Evolutionary conservation across 2,888 invertebrate genomes (phyloP), one percentile per base, ranked within the genome.

Genomic region (Gastrophysa polygoni): DNA sequence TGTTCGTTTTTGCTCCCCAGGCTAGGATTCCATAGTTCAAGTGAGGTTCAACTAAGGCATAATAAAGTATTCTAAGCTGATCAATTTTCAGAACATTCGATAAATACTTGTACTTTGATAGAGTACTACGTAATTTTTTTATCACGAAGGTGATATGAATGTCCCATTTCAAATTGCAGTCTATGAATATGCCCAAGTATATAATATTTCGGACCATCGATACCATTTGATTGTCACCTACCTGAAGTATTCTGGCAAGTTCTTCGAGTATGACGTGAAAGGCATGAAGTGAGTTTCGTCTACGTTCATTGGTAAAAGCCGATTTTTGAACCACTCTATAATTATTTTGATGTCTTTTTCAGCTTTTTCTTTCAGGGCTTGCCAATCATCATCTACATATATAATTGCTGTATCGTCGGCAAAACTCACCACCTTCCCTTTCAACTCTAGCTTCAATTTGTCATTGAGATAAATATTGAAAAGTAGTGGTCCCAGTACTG

Each of bases 261-360:
- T 49, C n/a, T 49, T 49, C n/a, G n/a, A n/a, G n/a, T n/a, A n/a
- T n/a, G n/a, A n/a, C n/a, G n/a, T n/a, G n/a, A n/a, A n/a, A n/a
- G 18, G 34, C 16, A 52, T 52, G 38, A 18, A 38, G 18, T 54
- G 44, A 14, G 49, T 46, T 29, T 50, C 28, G 3, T 50, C 24
- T 16, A 46, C 17, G 43, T 46, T 55, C 24, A 46, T 43, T 55
- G 55, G 44, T 24, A 55, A 55, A 11, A 46, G 43, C 24, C 32
- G 17, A 50, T 50, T 50, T 4, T 6, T 17, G 28, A 50, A 50
- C 50, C 50, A 50, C 17, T 50, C 21, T 16, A 20, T 16, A 11
- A 50, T 28, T 7, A 14, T 28, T 17, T 17, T 16, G 3, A 50
- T 11, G n/a, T 50, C 50, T 21, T 11, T 28, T 24, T 50, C 21